phyloP scores from a whole-genome alignment of 2,797 vertebrate species.

The Falco novaeseelandiae region DNA sequence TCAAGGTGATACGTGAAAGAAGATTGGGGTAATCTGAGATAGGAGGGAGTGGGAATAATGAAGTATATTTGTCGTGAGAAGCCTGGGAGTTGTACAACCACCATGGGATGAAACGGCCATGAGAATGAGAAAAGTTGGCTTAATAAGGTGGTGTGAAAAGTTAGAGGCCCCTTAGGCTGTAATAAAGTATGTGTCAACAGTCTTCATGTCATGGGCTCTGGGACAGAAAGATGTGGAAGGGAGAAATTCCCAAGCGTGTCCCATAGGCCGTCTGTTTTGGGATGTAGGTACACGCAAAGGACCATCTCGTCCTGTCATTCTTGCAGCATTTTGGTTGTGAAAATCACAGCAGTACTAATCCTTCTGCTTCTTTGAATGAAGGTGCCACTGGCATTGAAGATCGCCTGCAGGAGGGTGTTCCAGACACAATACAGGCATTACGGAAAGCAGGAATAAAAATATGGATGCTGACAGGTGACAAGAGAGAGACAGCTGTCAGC shows the following conservation, averaged over 20 bases:
- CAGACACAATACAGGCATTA: slow-evolving; percentile 90
- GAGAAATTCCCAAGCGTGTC: neutral
- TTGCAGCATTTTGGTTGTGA: neutral
- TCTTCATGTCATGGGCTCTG: neutral
- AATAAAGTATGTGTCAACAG: neutral
- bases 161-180: neutral
- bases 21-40: neutral
- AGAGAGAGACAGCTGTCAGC: slow-evolving; percentile 94
- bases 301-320: neutral
- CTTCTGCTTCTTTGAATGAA: slow-evolving; percentile 46
- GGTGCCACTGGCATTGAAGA: slow-evolving; percentile 95
- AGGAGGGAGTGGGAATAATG: neutral
- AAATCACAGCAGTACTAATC: neutral
- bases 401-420: slow-evolving; percentile 92
- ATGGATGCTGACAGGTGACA: slow-evolving; percentile 97
- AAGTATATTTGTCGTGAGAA: neutral
- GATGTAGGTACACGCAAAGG: neutral
- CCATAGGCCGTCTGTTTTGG: neutral
- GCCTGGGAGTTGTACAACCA: neutral
- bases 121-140: neutral
- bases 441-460: slow-evolving; percentile 90
- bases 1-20: neutral
- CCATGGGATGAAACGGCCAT: neutral
- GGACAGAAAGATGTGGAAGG: neutral
- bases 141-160: neutral